These are phyloP conservation scores for Hippotragus niger DNA, from an alignment of 2,113 vertebrate species.

Conservation along the genomic window DNA sequence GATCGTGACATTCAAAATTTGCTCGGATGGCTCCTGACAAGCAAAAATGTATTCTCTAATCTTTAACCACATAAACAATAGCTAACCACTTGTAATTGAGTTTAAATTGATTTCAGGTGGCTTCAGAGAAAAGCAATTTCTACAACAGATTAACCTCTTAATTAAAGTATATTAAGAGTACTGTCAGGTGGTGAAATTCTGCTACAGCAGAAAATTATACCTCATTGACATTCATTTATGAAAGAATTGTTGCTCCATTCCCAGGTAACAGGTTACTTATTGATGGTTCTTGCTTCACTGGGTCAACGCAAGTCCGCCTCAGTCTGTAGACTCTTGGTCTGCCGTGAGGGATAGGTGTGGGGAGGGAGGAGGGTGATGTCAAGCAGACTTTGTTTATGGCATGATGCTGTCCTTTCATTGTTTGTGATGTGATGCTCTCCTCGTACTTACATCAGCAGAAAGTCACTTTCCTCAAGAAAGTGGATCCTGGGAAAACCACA, in stretches of 20 bases:
- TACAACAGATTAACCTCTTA: constrained; percentile 88
- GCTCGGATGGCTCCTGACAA: constrained; percentile 77
- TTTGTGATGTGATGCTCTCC: neutral
- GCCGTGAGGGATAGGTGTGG: neutral
- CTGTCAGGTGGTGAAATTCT: constrained; percentile 83
- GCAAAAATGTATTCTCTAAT: constrained; percentile 83
- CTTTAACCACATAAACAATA: constrained; percentile 85
- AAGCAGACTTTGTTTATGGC: neutral
- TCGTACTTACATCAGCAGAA: neutral
- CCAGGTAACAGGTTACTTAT: constrained; percentile 73
- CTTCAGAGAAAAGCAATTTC: constrained; percentile 88
- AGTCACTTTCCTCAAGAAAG: neutral
- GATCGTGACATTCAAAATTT: constrained; percentile 81
- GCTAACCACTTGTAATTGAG: constrained; percentile 85
- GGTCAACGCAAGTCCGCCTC: constrained; percentile 38
- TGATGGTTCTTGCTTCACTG: constrained; percentile 65
- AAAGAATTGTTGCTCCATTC: constrained; percentile 74
- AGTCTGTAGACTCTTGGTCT: neutral
- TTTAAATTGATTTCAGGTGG: constrained; percentile 90
- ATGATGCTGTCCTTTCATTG: neutral
- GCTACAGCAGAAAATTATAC: constrained; percentile 81
- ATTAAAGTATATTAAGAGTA: constrained; percentile 86
- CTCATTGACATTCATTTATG: constrained; percentile 81
- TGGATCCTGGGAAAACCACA: neutral
- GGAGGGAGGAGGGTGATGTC: neutral